Evolutionary conservation across 2,888 invertebrate species (phyloP).

Genomic region (Parapristionchus giblindavisi): DNA sequence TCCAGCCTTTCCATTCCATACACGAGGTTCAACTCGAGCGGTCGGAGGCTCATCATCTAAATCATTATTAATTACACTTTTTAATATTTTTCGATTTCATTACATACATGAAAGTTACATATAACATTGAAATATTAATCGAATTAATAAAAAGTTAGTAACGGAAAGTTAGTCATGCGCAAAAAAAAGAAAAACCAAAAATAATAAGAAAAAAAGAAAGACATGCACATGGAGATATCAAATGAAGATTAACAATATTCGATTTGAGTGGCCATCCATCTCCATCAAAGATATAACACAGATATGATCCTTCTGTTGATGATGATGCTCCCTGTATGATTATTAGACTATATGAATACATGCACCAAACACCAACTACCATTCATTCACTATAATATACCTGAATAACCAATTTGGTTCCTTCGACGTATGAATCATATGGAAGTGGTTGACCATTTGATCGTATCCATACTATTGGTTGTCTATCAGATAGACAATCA

Average conservation of each 20-base stretch:
- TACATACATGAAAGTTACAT: not conserved
- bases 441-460: slow-evolving; percentile 52
- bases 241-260: slow-evolving; percentile 3
- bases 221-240: slow-evolving; percentile 3
- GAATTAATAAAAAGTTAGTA: not conserved
- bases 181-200: not conserved
- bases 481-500: slow-evolving; percentile 58
- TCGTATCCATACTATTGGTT: slow-evolving; percentile 6
- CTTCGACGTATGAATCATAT: slow-evolving; percentile 58
- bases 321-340: slow-evolving; percentile 22
- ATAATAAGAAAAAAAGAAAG: no score
- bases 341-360: no score
- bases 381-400: not conserved
- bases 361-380: not conserved
- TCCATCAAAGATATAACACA: slow-evolving; percentile 1
- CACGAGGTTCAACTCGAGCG: slow-evolving; percentile 65
- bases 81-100: not conserved
- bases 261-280: slow-evolving; percentile 32
- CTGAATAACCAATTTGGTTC: slow-evolving; percentile 61
- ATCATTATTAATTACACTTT: slow-evolving; percentile 1
- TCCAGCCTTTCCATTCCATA: slow-evolving; percentile 69
- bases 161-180: not conserved
- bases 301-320: slow-evolving; percentile 11
- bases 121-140: not conserved
- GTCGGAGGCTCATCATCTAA: slow-evolving; percentile 68